These are phyloP conservation scores for Dorcus hopei DNA, from an alignment of 2,888 invertebrate genomes.

Conservation along the genomic window DNA sequence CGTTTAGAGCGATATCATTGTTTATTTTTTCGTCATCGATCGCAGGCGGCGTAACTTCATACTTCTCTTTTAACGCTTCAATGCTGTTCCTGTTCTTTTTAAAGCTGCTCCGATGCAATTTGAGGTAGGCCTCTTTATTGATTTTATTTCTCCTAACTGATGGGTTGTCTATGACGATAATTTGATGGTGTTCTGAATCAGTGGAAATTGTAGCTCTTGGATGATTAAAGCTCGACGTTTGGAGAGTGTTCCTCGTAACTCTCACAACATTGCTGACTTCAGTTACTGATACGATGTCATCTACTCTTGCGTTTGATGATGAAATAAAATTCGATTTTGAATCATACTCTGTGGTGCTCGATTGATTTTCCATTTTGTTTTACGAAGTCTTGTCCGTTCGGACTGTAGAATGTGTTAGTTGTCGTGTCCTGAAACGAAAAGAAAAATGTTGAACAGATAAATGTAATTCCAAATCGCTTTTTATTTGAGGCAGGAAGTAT, in stretches of 20 bases:
- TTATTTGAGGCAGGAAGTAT: too few relatives aligned
- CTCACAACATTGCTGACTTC: not conserved
- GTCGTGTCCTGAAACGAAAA: too few relatives aligned
- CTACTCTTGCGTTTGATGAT: too few relatives aligned
- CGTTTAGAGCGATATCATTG: not conserved
- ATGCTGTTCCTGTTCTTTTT: constrained; percentile 14
- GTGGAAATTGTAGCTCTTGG: too few relatives aligned
- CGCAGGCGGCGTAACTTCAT: constrained; percentile 8
- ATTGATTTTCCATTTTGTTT: too few relatives aligned
- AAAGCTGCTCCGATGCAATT: constrained; percentile 19
- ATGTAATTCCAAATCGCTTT: too few relatives aligned
- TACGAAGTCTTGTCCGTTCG: too few relatives aligned
- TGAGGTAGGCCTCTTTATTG: constrained; percentile 20
- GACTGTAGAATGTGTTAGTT: too few relatives aligned
- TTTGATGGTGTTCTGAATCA: not conserved
- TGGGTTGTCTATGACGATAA: constrained; percentile 1
- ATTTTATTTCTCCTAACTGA: constrained; percentile 14
- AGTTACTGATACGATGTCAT: not conserved
- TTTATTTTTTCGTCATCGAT: not conserved
- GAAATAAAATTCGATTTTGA: too few relatives aligned
- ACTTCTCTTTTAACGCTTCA: constrained; percentile 21
- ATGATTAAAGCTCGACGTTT: too few relatives aligned
- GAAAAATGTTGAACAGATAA: too few relatives aligned
- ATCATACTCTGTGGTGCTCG: too few relatives aligned
- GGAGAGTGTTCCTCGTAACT: not conserved